Base-by-base conservation (phyloP, 1,140 invertebrate genomes). In the Euglossa dilemma region DNA sequence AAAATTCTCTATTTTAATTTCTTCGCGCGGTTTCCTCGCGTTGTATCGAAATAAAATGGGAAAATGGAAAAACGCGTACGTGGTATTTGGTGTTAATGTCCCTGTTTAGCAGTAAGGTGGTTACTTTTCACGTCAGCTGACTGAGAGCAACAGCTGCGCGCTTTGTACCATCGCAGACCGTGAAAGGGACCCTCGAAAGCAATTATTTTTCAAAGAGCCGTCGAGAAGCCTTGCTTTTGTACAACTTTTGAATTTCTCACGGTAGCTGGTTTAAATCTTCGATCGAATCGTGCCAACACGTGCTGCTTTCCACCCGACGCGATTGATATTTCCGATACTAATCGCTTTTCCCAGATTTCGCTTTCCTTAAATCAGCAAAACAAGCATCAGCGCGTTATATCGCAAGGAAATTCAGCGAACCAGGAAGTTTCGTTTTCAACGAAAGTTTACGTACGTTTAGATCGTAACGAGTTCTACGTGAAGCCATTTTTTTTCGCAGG, bases 61-160 rank as follows among this genome's bases (percentile, higher is more conserved):
- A 43, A 66, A 36, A 23, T 59, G 5, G 23, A 11, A 14, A 14
- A 25, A 59, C 16, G 61, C 61, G 28, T 28, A 25, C 2, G 28
- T 8, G 56, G 18, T 66, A 28, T 61, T n/a, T 50, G 9, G 7
- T 54, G 50, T 45, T 47, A 64, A 73, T 72, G 8, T 18, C 18
- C 20, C 11, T 82, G n/a, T 82, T 67, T 69, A 66, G 28, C 16
- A 28, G 64, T 54, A 84, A 69, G 63, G 45, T 81, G 70, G 63
- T 59, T 67, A 73, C 36, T 25, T 74, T 70, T 70, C 64, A 18
- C 47, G 56, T 87, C 86, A 87, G 71, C 83, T 87, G 86, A 87
- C 78, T 79, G 16, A 54, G 9, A 63, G 74, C 74, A 87, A 85
- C 85, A 87, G 86, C 87, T 88, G 86, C 87, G 47, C 70, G 78